Evolutionary conservation across 2,888 invertebrate genomes (phyloP).

Genomic region (Coelogynopora nodosa): DNA sequence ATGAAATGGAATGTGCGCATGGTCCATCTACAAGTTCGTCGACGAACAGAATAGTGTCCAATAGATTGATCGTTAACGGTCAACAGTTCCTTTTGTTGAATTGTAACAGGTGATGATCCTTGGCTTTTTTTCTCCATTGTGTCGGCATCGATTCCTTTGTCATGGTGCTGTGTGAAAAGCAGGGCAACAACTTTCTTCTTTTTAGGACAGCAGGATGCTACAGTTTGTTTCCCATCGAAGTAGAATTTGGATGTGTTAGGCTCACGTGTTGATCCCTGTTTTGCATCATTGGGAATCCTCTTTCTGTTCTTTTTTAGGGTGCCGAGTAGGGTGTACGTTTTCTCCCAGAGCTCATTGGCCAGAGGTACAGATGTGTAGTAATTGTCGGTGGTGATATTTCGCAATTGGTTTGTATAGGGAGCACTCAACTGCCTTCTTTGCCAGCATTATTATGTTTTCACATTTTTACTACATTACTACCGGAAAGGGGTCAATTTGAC

Average conservation of each 20-base stretch:
- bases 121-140: background rate
- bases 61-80: background rate
- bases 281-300: background rate
- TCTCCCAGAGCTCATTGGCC: conserved; percentile 10
- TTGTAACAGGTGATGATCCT: background rate
- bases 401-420: background rate
- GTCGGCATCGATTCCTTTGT: background rate
- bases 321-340: conserved; percentile 6
- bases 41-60: conserved; percentile 20
- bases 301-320: conserved; percentile 20
- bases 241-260: background rate
- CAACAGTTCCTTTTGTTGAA: conserved; percentile 35
- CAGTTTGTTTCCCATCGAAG: background rate
- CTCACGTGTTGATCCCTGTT: background rate
- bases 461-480: conserved; percentile 27
- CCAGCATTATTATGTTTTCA: conserved; percentile 17
- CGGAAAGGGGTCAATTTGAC: conserved; percentile 11
- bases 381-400: conserved; percentile 25
- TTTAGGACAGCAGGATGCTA: background rate
- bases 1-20: conserved; percentile 18
- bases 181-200: background rate
- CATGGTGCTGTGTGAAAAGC: conserved; percentile 8
- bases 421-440: conserved; percentile 8
- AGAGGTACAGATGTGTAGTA: conserved; percentile 29
- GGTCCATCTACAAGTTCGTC: conserved; percentile 9